Percentiles rank a stretch among this genome's conserved stretches.
phyloP scores from a whole-genome alignment of 2,888 invertebrate species.

The Hypena proboscidalis region DNA sequence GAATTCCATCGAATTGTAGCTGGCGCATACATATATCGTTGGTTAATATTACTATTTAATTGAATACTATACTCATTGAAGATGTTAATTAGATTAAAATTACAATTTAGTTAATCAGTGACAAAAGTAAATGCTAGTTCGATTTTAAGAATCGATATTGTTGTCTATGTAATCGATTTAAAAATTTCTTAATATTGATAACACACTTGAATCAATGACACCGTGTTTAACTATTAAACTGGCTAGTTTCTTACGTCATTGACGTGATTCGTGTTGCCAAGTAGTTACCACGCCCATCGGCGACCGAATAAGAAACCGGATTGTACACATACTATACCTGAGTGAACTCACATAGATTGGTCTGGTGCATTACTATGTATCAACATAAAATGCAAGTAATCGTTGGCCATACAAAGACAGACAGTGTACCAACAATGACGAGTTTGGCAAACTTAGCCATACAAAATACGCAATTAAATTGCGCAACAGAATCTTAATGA shows the following conservation, averaged over 20 bases:
- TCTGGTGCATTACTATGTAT: slow-evolving; percentile 3
- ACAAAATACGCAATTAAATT: slow-evolving; percentile 19
- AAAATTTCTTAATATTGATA: slow-evolving; percentile 19
- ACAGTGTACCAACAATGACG: slow-evolving; percentile 7
- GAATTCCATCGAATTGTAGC: too few relatives aligned
- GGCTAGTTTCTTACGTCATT: slow-evolving; percentile 43
- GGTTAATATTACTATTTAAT: too few relatives aligned
- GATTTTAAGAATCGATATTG: too few relatives aligned
- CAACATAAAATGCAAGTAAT: slow-evolving; percentile 12
- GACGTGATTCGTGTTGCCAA: slow-evolving; percentile 42
- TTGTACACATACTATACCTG: slow-evolving; percentile 33
- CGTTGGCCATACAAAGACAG: slow-evolving; percentile 5
- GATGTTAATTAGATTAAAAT: too few relatives aligned
- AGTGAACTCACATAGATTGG: slow-evolving; percentile 22
- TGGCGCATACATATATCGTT: too few relatives aligned
- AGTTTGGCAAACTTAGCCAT: slow-evolving; percentile 18
- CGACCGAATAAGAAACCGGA: slow-evolving; percentile 47
- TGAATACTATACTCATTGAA: too few relatives aligned
- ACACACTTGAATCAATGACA: slow-evolving; percentile 34
- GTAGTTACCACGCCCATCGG: slow-evolving; percentile 50
- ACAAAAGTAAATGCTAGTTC: not conserved
- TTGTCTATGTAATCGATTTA: too few relatives aligned
- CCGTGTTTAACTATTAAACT: slow-evolving; percentile 46
- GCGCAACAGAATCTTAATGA: slow-evolving; percentile 17
- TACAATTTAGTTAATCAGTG: not conserved